Evolutionary conservation across 2,113 vertebrate species (phyloP).

Genomic region (Apodemus speciosus): DNA sequence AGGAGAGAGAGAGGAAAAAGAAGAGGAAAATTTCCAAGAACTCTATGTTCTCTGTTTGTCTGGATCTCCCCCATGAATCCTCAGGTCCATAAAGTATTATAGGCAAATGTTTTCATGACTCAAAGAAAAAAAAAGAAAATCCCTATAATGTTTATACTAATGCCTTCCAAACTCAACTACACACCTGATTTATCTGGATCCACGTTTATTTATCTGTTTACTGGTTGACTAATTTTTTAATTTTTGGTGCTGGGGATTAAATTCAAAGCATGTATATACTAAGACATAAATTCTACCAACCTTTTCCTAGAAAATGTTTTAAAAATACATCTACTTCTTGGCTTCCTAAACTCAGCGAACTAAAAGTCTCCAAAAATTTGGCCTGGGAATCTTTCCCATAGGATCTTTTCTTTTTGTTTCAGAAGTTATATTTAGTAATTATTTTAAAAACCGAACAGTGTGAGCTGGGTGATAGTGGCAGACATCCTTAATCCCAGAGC

Average conservation of each 20-base stretch:
- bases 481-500: neutral
- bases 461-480: neutral
- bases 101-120: neutral
- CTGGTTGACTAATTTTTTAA: neutral
- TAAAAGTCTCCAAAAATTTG: neutral
- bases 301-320: neutral
- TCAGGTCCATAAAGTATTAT: neutral
- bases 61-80: neutral
- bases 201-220: neutral
- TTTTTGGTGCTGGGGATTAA: neutral
- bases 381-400: neutral
- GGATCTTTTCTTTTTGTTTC: neutral
- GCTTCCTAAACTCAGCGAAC: neutral
- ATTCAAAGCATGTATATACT: neutral
- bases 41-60: neutral
- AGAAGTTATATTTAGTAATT: neutral
- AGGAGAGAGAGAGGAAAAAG: neutral
- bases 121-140: neutral
- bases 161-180: neutral
- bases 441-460: neutral
- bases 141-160: neutral
- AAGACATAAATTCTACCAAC: neutral
- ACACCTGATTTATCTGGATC: neutral
- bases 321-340: neutral
- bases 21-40: neutral